These are phyloP conservation scores for Sternarchorhynchus goeldii DNA, from an alignment of 2,797 vertebrate genomes.

Conservation along the genomic window DNA sequence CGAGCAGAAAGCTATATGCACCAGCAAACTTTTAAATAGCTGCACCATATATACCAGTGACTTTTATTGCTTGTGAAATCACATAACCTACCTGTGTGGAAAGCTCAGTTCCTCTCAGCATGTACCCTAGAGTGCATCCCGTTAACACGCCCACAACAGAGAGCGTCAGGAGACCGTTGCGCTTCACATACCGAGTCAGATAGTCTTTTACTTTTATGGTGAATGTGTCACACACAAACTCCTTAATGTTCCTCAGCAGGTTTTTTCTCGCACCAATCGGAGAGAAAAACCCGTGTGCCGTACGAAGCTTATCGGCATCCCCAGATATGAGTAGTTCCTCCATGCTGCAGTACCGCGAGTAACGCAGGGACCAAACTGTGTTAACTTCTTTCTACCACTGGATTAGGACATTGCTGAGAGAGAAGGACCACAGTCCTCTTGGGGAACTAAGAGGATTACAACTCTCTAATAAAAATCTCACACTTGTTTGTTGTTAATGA, in stretches of 20 bases:
- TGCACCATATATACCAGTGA: not conserved
- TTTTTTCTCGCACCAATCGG: slow-evolving; percentile 45
- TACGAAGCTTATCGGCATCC: slow-evolving; percentile 64
- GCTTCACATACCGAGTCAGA: slow-evolving; percentile 64
- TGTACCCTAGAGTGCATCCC: slow-evolving; percentile 82
- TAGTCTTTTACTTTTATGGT: slow-evolving; percentile 11
- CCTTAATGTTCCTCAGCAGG: slow-evolving; percentile 63
- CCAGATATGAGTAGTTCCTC: slow-evolving; percentile 73
- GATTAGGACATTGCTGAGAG: slow-evolving; percentile 64
- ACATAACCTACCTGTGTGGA: slow-evolving; percentile 77
- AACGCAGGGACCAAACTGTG: slow-evolving; percentile 44
- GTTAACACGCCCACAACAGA: slow-evolving; percentile 79
- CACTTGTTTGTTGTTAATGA: slow-evolving; percentile 58
- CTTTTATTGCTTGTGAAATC: not conserved
- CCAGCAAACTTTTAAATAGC: not conserved
- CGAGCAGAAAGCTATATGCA: too few relatives aligned
- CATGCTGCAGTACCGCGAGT: slow-evolving; percentile 65
- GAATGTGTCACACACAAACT: slow-evolving; percentile 38
- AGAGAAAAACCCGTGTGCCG: slow-evolving; percentile 49
- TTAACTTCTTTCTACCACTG: slow-evolving; percentile 53
- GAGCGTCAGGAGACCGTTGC: slow-evolving; percentile 82
- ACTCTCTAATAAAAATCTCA: slow-evolving; percentile 55
- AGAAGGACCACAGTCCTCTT: slow-evolving; percentile 51
- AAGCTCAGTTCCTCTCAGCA: slow-evolving; percentile 78
- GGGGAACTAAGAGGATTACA: slow-evolving; percentile 70